These are phyloP conservation scores for Lepus timidus DNA, from an alignment of 2,113 vertebrate species.

Conservation along the genomic window DNA sequence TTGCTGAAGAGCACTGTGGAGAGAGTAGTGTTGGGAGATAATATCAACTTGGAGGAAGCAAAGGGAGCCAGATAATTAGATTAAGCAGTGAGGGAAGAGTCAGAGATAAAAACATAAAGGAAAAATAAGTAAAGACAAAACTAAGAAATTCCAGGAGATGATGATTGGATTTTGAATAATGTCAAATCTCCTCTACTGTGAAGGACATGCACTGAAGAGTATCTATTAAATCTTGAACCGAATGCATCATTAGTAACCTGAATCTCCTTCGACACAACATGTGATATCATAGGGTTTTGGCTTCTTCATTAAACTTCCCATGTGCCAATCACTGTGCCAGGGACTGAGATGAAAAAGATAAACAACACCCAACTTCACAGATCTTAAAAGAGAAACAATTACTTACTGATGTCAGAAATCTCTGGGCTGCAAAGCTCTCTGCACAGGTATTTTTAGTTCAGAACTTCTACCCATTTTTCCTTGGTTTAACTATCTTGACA, in stretches of 20 bases:
- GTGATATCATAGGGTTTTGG: neutral
- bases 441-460: neutral
- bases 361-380: neutral
- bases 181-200: neutral
- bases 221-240: neutral
- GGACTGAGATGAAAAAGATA: neutral
- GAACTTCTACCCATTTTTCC: neutral
- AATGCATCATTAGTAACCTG: neutral
- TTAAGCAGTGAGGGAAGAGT: too few species aligned
- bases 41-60: neutral
- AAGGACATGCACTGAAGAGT: neutral
- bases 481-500: conserved; percentile 26
- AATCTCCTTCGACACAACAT: neutral
- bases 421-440: neutral
- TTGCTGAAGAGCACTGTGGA: neutral
- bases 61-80: neutral
- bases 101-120: neutral
- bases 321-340: neutral
- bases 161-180: neutral
- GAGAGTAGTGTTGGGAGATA: neutral
- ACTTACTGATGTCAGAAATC: neutral
- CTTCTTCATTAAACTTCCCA: neutral
- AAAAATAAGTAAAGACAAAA: neutral
- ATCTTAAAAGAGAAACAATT: neutral
- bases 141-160: neutral